Evolutionary conservation across 2,888 invertebrate species (phyloP), one percentile per base, ranked within the genome.

Genomic region (Dolomedes plantarius): DNA sequence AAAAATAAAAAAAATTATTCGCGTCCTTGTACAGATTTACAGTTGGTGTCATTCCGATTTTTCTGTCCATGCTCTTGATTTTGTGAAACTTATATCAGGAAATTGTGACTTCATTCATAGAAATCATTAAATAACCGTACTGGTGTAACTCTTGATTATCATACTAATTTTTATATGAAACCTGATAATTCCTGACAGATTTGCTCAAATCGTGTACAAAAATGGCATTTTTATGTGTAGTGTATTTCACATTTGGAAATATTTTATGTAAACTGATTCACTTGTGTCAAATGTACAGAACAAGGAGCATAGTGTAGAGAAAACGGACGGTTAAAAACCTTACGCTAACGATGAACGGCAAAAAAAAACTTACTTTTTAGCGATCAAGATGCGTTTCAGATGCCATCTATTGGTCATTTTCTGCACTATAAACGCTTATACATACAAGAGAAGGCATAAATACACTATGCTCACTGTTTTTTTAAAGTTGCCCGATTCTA

Each of bases 21-120:
- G 65, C 77, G 28, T 77, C 73, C 83, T 81, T 85, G 83, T 85
- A 85, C 83, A 85, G 83, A 85, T 73, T 29, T 62, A 74, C 69
- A 81, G 74, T 81, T 74, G 75, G 62, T 81, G 81, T 80, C 67
- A 65, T 69, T 81, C 81, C 75, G 41, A 80, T 67, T 78, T n/a
- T 80, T 41, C 46, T 50, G 67, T 67, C 79, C 46, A 28, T 46
- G 50, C 67, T 65, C 19, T 71, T 65, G 3, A 65, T 65, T 65
- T 65, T 65, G 65, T 65, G 65, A 65, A 31, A 31, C 65, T 28
- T 6, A 62, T 29, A 29, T 29, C 31, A 28, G 11, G 65, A 65
- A 65, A 65, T 65, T 65, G 29, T 31, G 31, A 65, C 7, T 13
- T 16, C 31, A 65, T 65, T 29, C 29, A 56, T 56, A 46, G 41